phyloP scores from a whole-genome alignment of 1,140 invertebrate genomes.

The Stegodyphus dumicola region DNA sequence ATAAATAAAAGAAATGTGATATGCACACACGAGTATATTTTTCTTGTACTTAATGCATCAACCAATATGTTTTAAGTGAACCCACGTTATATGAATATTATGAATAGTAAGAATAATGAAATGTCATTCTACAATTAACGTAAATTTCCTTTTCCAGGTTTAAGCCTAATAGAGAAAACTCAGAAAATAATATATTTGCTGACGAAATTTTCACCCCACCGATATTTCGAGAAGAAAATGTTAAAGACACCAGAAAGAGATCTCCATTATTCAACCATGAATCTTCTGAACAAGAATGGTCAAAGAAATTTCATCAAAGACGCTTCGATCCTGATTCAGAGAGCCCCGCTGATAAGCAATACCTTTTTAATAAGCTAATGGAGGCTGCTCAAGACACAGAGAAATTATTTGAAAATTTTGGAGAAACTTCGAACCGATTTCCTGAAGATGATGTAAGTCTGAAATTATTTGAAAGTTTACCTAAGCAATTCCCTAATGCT shows the following conservation, averaged over 20 bases:
- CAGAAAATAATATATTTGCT: conserved; percentile 20
- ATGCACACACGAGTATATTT: no score
- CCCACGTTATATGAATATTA: no score
- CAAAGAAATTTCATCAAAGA: not conserved
- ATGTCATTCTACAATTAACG: no score
- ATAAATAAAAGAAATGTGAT: no score
- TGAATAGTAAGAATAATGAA: no score
- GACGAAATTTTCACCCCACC: conserved; percentile 45
- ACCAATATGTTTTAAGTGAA: no score
- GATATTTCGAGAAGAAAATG: conserved; percentile 20
- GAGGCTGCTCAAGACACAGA: conserved; percentile 24
- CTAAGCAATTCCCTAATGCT: no score
- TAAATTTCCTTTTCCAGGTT: conserved; percentile 18
- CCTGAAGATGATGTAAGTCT: conserved; percentile 32
- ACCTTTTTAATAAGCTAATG: conserved; percentile 11
- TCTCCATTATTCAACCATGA: not conserved
- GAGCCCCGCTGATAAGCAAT: not conserved
- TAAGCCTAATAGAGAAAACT: conserved; percentile 25
- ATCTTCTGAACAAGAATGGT: not conserved
- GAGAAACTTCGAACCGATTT: conserved; percentile 10
- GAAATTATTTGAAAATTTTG: conserved; percentile 21
- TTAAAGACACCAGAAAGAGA: conserved; percentile 3
- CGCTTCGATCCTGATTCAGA: not conserved
- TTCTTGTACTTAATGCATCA: no score
- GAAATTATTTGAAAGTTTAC: no score